Conservation (phyloP, 2,888 invertebrate genomes). For the Tridacna gigas region DNA sequence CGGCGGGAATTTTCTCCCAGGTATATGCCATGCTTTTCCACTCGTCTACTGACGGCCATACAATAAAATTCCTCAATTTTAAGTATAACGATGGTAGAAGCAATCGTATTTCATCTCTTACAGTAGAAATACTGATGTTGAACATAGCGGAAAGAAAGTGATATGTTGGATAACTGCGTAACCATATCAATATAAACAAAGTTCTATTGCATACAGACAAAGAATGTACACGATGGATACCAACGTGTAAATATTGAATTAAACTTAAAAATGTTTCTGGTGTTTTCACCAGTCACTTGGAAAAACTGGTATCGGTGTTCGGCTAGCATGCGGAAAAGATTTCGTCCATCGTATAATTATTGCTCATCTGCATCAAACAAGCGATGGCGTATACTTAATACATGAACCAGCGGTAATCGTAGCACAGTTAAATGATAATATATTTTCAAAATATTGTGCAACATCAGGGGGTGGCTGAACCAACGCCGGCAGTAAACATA, state of each 20-base stretch:
- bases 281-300: too few relatives aligned
- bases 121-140: not conserved
- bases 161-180: not conserved
- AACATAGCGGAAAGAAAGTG: constrained; percentile 5
- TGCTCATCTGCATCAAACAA: not conserved
- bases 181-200: not conserved
- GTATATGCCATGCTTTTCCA: not conserved
- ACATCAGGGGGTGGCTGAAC: not conserved
- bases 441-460: too few relatives aligned
- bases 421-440: too few relatives aligned
- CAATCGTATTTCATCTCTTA: not conserved
- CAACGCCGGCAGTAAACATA: not conserved
- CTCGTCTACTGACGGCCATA: not conserved
- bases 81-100: not conserved
- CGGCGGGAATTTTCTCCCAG: not conserved
- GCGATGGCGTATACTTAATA: not conserved
- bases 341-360: not conserved
- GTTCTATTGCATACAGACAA: not conserved
- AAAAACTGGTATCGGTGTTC: not conserved
- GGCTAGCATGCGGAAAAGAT: not conserved
- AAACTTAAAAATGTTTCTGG: constrained; percentile 10
- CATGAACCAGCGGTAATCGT: not conserved
- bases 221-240: not conserved
- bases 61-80: not conserved
- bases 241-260: not conserved